Base-by-base conservation (phyloP, 2,113 vertebrate species). In the Zapornia atra region DNA sequence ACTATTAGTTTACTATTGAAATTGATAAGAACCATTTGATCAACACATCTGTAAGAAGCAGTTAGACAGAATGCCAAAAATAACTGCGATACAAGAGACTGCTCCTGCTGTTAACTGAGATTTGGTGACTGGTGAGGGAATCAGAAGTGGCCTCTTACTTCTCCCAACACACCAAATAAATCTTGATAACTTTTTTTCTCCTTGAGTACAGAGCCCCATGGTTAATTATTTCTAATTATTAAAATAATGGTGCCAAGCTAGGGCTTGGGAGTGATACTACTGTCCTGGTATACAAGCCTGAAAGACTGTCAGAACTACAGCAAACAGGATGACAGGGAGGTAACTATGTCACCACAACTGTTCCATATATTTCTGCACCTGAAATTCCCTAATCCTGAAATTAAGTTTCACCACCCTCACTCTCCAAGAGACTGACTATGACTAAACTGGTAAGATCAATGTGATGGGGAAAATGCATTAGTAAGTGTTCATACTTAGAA, bases 371-470 rank as follows among this genome's bases (percentile, higher is more conserved):
- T 79, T 48, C 36, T 42, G 86, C 10, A 48, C 7, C 28, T 36
- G 36, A 72, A 83, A 80, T 61, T 76, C 54, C 46, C 65, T 53
- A 33, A 77, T 72, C 1, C 3, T 24, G 28, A 86, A 73, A 73
- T 65, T 68, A 56, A 84, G 4, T n/a, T 75, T 50, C 28, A 51
- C n/a, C 33, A 33, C 1, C 2, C 6, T 3, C 5, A 12, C 8
- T 77, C 34, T 42, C 20, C 25, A 38, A 69, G 22, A 14, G 6
- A 12, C 25, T 51, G 33, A 34, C 34, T 83, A n/a, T 16, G 54
- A 18, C 12, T 20, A 5, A 10, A 53, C 6, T 42, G 25, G 36
- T 21, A 38, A 0, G 0, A 70, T 21, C 51, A 46, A 7, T 54
- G 12, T n/a, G n/a, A 66, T n/a, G 28, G 73, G 6, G 38, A 8